Base-by-base conservation (phyloP, 2,113 vertebrate species). In the Oriolus oriolus region DNA sequence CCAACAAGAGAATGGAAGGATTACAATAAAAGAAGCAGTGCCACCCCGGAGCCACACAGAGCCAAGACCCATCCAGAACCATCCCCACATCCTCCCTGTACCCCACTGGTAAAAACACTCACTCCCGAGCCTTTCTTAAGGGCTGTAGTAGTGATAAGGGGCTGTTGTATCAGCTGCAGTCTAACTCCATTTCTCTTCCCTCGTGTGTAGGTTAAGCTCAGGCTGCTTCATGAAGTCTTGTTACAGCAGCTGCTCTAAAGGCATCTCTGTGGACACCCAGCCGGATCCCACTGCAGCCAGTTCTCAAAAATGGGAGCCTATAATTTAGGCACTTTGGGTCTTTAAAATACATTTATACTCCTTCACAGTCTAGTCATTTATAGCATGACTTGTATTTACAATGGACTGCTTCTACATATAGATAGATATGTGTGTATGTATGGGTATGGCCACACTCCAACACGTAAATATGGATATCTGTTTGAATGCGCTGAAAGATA, bases 341-440 rank as follows among this genome's bases (percentile, higher is more conserved):
- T 96, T 96, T 89, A 85, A 95, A 95, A 95, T 49, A 26, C 65
- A 52, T 92, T 93, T 89, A 76, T 83, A 76, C 49, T 57, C 84
- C 78, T 71, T 35, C 63, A 74, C 6, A 9, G 39, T 52, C 75
- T 22, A 84, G 30, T 73, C n/a, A 44, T 94, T 94, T 85, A 80
- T 64, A 94, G 93, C 87, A 96, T 77, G 50, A 75, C 61, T 65
- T 79, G 11, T 56, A 84, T 97, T 98, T 92, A 69, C 71, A 71
- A 16, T 19, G 7, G 47, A 45, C 19, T 71, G 47, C 56, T 57
- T 70, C 85, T 76, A 35, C 27, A 44, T 14, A 28, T 11, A 52
- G 76, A 59, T 17, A 68, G 73, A 30, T 28, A 42, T 7, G 17
- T 1, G 0, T 50, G 20, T 49, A 1, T 31, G 19, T 27, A 19